Evolutionary conservation across 2,888 invertebrate species (phyloP).

Genomic region (Spatulosminthurus flaviceps): DNA sequence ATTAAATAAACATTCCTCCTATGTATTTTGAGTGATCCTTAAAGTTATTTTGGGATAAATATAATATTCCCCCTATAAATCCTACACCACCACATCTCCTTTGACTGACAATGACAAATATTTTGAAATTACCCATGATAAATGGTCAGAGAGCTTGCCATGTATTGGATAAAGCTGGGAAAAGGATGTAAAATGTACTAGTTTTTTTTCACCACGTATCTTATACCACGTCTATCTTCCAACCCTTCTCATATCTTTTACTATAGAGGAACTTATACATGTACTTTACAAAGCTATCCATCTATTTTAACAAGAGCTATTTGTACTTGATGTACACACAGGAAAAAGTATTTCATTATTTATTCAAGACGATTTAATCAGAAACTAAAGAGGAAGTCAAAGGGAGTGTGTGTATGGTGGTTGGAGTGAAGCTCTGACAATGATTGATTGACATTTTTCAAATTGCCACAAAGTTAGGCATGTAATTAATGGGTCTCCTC

Average conservation of each 20-base stretch:
- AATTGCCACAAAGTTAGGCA: not conserved
- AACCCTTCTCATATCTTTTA: too few species aligned
- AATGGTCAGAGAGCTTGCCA: not conserved
- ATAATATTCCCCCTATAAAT: not conserved
- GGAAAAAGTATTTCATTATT: not conserved
- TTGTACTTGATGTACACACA: too few species aligned
- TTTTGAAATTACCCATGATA: constrained; percentile 25
- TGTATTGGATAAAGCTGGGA: too few species aligned
- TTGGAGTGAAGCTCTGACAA: not conserved
- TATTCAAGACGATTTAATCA: constrained; percentile 10
- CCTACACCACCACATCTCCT: not conserved
- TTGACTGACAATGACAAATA: constrained; percentile 26
- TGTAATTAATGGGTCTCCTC: not conserved
- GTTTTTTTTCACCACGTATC: too few species aligned
- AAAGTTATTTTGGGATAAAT: not conserved
- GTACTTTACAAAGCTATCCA: too few species aligned
- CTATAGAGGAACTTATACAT: too few species aligned
- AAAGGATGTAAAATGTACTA: too few species aligned
- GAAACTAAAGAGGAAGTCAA: not conserved
- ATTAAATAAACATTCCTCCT: not conserved
- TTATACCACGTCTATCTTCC: too few species aligned
- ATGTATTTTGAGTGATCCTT: not conserved
- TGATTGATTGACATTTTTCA: constrained; percentile 38
- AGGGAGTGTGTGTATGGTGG: not conserved
- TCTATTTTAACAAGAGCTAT: too few species aligned